A percentile compares a stretch with the other conserved stretches of the same genome.
Evolutionary conservation across 2,797 vertebrate genomes (phyloP).

Genomic region (Iguana delicatissima): DNA sequence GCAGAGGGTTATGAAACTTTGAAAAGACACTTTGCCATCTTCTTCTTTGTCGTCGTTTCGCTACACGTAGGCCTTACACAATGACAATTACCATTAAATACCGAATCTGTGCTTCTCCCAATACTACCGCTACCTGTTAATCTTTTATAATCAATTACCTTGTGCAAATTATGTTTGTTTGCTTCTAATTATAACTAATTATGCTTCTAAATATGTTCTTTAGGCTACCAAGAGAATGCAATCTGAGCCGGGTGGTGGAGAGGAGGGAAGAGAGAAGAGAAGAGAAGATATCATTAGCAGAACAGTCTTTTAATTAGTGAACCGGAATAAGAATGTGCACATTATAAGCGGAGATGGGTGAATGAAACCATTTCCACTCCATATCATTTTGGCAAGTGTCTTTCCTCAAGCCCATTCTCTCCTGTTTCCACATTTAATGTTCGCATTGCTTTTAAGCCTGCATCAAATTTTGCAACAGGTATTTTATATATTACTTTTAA

Average conservation of each 20-base stretch:
- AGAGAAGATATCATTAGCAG: conserved; percentile 75
- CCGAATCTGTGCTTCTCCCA: conserved; percentile 47
- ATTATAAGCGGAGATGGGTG: background rate
- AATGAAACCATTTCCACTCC: background rate
- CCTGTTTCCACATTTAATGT: too few species aligned
- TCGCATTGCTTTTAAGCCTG: too few species aligned
- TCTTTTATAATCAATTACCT: conserved; percentile 74
- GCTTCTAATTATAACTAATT: conserved; percentile 83
- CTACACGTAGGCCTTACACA: conserved; percentile 36
- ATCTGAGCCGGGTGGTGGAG: conserved; percentile 56
- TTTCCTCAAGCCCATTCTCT: too few species aligned
- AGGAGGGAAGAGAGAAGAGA: conserved; percentile 67
- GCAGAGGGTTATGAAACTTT: conserved; percentile 61
- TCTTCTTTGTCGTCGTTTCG: conserved; percentile 34
- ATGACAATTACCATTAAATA: conserved; percentile 53
- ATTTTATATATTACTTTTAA: background rate
- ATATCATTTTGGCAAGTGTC: too few species aligned
- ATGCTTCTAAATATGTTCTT: conserved; percentile 80
- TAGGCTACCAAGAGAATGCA: conserved; percentile 76
- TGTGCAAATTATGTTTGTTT: conserved; percentile 78
- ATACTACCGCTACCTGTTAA: conserved; percentile 63
- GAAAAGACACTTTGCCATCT: conserved; percentile 39
- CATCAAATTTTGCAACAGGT: too few species aligned
- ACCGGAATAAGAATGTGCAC: conserved; percentile 68
- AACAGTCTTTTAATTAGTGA: conserved; percentile 80